These are phyloP conservation scores for Spatula clypeata DNA, from an alignment of 2,797 vertebrate genomes.

Conservation along the genomic window DNA sequence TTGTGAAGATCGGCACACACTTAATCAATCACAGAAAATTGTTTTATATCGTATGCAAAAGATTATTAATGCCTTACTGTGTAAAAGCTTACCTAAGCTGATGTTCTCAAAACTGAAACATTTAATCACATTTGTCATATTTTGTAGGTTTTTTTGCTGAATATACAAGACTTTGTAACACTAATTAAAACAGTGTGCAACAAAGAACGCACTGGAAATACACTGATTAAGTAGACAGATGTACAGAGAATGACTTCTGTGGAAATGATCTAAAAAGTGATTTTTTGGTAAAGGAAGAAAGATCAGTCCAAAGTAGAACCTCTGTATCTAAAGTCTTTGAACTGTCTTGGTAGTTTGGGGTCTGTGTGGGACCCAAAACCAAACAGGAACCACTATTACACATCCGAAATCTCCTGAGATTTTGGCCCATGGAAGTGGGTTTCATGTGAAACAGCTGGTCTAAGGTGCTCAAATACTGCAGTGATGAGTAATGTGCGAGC, in stretches of 20 bases:
- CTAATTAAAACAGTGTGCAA: constrained; percentile 93
- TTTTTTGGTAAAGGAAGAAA: constrained; percentile 48
- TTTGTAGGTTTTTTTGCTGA: constrained; percentile 87
- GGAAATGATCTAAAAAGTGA: constrained; percentile 65
- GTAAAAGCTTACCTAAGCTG: constrained; percentile 91
- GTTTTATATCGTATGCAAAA: constrained; percentile 78
- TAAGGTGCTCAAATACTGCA: constrained; percentile 38
- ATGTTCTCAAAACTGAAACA: constrained; percentile 90
- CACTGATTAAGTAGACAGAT: constrained; percentile 72
- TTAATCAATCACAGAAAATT: constrained; percentile 85
- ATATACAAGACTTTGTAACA: constrained; percentile 91
- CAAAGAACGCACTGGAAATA: constrained; percentile 79
- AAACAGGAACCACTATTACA: background rate
- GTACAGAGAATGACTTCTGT: constrained; percentile 61
- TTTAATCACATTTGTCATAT: constrained; percentile 95
- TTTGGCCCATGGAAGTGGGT: background rate
- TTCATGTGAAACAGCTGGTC: constrained; percentile 36
- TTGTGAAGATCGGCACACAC: constrained; percentile 74
- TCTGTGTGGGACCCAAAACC: background rate
- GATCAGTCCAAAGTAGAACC: background rate
- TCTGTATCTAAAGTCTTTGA: background rate
- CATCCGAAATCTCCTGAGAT: background rate
- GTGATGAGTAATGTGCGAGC: background rate
- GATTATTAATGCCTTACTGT: constrained; percentile 85
- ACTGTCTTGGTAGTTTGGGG: background rate